Conservation (phyloP, 2,113 vertebrate species). For the Herpetotheres cachinnans region DNA sequence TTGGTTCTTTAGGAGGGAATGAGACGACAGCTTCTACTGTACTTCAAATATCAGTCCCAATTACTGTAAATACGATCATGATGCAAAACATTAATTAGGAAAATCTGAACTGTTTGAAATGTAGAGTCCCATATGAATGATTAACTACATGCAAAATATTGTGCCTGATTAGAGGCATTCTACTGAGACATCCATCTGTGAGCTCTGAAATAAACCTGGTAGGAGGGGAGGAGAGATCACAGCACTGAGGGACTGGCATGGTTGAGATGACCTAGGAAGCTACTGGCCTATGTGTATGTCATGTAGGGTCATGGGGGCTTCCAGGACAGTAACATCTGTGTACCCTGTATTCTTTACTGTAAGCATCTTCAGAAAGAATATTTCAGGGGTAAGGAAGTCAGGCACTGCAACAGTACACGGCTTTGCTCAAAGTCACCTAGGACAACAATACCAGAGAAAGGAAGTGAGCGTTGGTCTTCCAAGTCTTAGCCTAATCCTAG, state of each 20-base stretch:
- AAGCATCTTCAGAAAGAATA: neutral
- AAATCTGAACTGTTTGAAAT: constrained; percentile 61
- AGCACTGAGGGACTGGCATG: rapidly evolving
- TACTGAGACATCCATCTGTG: constrained; percentile 58
- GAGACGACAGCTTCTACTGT: constrained; percentile 71
- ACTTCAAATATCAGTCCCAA: constrained; percentile 67
- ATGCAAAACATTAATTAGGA: constrained; percentile 72
- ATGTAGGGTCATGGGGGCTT: neutral
- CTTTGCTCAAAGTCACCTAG: neutral
- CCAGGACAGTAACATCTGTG: neutral
- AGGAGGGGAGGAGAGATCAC: neutral
- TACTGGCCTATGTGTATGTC: rapidly evolving
- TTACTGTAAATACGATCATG: constrained; percentile 70
- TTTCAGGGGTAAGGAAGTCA: neutral
- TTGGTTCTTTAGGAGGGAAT: constrained; percentile 52
- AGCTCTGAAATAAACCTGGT: constrained; percentile 28
- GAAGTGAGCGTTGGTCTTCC: neutral
- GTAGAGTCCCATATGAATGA: constrained; percentile 60
- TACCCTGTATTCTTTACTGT: neutral
- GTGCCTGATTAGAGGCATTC: constrained; percentile 54
- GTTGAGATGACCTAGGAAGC: neutral
- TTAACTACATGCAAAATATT: constrained; percentile 60
- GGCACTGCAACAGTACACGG: neutral
- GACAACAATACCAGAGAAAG: neutral
- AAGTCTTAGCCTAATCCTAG: neutral